These are phyloP conservation scores for Amblyjoppa proteus DNA, from an alignment of 2,888 invertebrate species.

Conservation along the genomic window DNA sequence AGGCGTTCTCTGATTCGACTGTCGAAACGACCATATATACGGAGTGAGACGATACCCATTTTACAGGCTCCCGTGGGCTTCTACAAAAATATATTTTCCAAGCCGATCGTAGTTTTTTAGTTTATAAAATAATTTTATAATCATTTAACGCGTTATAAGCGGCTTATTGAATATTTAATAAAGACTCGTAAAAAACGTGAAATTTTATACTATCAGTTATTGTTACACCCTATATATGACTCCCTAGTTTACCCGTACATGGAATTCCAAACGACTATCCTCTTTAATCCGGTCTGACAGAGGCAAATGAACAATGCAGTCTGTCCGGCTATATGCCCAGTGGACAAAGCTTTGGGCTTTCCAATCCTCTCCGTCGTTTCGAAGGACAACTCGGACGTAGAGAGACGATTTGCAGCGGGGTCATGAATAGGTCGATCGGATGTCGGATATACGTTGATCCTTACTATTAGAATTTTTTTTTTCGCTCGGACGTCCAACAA, in stretches of 20 bases:
- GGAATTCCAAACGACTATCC: conserved; percentile 69
- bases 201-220: conserved; percentile 1
- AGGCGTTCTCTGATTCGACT: background rate
- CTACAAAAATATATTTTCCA: background rate
- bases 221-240: conserved; percentile 18
- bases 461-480: conserved; percentile 20
- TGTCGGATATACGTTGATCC: conserved; percentile 55
- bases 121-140: background rate
- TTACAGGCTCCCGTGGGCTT: background rate
- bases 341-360: conserved; percentile 73
- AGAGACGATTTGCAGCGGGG: conserved; percentile 15
- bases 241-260: conserved; percentile 12
- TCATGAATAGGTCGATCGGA: conserved; percentile 28
- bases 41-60: background rate
- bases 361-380: conserved; percentile 35
- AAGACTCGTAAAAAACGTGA: background rate
- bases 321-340: conserved; percentile 33
- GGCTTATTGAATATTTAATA: background rate
- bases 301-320: conserved; percentile 78
- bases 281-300: conserved; percentile 79
- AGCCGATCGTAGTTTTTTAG: background rate
- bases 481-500: background rate
- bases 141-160: background rate
- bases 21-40: conserved; percentile 2
- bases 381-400: conserved; percentile 16